Percentiles rank a stretch among this genome's conserved stretches.
phyloP scores from a whole-genome alignment of 2,888 invertebrate genomes.

The Drosophila emarginata region DNA sequence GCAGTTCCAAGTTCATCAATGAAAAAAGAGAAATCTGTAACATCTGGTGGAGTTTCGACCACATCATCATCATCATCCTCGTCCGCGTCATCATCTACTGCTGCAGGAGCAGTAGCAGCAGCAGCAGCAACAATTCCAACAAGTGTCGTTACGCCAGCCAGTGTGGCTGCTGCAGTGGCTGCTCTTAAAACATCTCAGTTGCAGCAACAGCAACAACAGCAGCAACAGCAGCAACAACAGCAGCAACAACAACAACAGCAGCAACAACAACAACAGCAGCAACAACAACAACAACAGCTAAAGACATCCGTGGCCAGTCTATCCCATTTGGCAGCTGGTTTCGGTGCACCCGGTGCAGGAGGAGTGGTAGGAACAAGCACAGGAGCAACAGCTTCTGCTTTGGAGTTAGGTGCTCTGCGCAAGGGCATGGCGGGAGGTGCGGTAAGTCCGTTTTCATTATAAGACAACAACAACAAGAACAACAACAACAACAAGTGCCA shows the following conservation, averaged over 20 bases:
- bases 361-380: constrained; percentile 55
- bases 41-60: constrained; percentile 5
- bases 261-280: constrained; percentile 41
- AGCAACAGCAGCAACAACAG: constrained; percentile 27
- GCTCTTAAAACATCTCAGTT: constrained; percentile 60
- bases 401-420: constrained; percentile 71
- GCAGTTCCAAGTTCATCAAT: constrained; percentile 8
- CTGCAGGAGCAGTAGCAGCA: constrained; percentile 16
- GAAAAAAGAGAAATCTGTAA: constrained; percentile 38
- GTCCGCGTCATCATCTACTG: neutral
- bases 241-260: constrained; percentile 47
- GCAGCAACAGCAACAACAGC: constrained; percentile 21
- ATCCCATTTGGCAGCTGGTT: constrained; percentile 67
- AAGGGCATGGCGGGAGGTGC: constrained; percentile 78
- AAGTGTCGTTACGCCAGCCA: constrained; percentile 32
- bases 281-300: constrained; percentile 58
- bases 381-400: constrained; percentile 40
- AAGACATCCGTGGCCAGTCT: constrained; percentile 66
- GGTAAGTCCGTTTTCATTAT: constrained; percentile 81
- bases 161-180: constrained; percentile 60
- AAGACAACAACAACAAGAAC: constrained; percentile 58
- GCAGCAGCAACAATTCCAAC: constrained; percentile 14
- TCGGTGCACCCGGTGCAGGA: constrained; percentile 32
- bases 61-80: constrained; percentile 15
- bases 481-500: constrained; percentile 32